Evolutionary conservation across 2,113 vertebrate genomes (phyloP).

Genomic region (Tyrannus savana): DNA sequence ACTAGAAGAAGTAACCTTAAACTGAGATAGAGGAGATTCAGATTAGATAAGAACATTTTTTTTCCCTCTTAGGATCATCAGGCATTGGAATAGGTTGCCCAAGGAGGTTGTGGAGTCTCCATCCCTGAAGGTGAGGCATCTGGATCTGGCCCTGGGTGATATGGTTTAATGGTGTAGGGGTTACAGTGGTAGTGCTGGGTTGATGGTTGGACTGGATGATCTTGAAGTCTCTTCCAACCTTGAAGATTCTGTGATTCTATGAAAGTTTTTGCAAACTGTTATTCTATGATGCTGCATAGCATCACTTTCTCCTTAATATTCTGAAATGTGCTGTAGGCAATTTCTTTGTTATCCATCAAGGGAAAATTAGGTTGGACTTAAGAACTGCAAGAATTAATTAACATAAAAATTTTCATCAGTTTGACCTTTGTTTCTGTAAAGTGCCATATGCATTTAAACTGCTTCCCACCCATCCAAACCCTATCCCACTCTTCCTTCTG

Average conservation of each 20-base stretch:
- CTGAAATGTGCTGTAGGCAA: not conserved
- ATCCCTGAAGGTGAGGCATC: not conserved
- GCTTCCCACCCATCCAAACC: fast-evolving
- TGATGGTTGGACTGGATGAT: not conserved
- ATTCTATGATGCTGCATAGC: not conserved
- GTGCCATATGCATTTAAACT: not conserved
- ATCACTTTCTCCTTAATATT: not conserved
- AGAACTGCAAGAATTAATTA: not conserved
- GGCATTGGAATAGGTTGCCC: not conserved
- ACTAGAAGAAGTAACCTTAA: not conserved
- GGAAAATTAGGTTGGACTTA: not conserved
- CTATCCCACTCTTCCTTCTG: fast-evolving
- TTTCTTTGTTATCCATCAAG: not conserved
- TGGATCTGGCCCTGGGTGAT: not conserved
- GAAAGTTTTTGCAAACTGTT: not conserved
- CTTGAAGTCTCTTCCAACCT: not conserved
- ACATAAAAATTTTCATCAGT: not conserved
- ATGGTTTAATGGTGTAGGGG: not conserved
- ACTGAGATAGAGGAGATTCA: not conserved
- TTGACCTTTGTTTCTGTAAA: not conserved
- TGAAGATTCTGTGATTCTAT: not conserved
- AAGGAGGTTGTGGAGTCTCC: not conserved
- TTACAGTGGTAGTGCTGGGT: not conserved
- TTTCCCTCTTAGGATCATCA: not conserved
- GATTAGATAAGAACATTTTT: not conserved